phyloP scores from a whole-genome alignment of 2,888 invertebrate species.

The Metacarcinus magister region DNA sequence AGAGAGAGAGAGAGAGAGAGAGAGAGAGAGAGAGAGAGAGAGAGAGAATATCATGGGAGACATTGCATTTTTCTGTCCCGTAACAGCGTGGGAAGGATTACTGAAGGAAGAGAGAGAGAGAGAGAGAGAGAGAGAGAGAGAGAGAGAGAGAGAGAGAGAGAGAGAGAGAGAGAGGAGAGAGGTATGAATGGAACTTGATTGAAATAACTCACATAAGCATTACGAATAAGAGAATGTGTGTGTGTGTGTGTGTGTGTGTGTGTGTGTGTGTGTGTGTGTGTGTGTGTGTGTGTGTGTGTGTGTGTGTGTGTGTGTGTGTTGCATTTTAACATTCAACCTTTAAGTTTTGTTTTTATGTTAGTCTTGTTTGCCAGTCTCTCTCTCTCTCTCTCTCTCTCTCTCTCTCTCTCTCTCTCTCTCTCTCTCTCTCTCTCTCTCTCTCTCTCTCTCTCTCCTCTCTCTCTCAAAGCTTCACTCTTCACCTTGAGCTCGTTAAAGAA shows the following conservation, averaged over 20 bases:
- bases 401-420: conserved; percentile 30
- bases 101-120: background rate
- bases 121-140: background rate
- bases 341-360: too few relatives aligned
- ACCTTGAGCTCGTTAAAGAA: background rate
- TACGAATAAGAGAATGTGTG: too few relatives aligned
- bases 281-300: too few relatives aligned
- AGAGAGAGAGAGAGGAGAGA: background rate
- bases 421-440: background rate
- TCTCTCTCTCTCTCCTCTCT: background rate
- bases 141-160: background rate
- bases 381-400: too few relatives aligned
- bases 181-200: background rate
- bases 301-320: too few relatives aligned
- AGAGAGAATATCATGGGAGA: background rate
- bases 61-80: background rate
- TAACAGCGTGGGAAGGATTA: background rate
- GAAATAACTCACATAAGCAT: background rate
- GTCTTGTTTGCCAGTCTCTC: too few relatives aligned
- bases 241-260: too few relatives aligned
- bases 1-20: too few relatives aligned
- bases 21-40: too few relatives aligned
- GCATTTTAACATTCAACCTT: too few relatives aligned
- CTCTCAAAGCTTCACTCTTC: conserved; percentile 16
- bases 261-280: too few relatives aligned